Conservation (phyloP, 2,113 vertebrate genomes). For the Percina caprodes region DNA sequence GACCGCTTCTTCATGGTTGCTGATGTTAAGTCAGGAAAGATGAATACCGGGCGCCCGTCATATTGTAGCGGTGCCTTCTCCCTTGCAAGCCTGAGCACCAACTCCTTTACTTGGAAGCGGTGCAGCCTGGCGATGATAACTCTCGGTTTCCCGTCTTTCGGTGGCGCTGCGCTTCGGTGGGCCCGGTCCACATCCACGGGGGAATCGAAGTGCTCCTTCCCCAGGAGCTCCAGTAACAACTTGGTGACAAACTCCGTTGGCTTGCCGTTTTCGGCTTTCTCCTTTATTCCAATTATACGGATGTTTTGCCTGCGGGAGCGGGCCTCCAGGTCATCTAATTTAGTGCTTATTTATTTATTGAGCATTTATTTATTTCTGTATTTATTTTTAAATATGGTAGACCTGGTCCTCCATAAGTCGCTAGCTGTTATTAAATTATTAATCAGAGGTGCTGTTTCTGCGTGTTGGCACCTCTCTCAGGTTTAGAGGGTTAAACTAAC, state of each 20-base stretch:
- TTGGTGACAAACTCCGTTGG: background rate
- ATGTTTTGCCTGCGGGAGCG: background rate
- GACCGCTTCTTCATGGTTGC: background rate
- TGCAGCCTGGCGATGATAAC: background rate
- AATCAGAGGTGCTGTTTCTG: too few species aligned
- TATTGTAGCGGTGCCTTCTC: background rate
- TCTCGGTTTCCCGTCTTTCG: background rate
- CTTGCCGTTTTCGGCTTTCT: background rate
- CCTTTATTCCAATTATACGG: background rate
- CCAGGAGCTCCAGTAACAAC: background rate
- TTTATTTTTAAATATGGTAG: too few species aligned
- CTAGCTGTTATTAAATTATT: too few species aligned
- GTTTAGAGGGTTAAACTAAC: too few species aligned
- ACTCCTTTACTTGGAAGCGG: slow-evolving; percentile 1
- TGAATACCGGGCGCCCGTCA: background rate
- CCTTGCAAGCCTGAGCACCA: background rate
- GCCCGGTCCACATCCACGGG: background rate
- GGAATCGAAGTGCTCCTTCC: background rate
- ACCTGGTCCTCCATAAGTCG: too few species aligned
- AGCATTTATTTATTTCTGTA: too few species aligned
- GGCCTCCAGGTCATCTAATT: background rate
- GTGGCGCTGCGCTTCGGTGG: background rate
- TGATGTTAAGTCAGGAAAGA: background rate
- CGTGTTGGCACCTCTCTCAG: too few species aligned
- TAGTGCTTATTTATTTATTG: too few species aligned